Evolutionary conservation across 1,140 invertebrate genomes (phyloP).

Genomic region (Drosophila malerkotliana): DNA sequence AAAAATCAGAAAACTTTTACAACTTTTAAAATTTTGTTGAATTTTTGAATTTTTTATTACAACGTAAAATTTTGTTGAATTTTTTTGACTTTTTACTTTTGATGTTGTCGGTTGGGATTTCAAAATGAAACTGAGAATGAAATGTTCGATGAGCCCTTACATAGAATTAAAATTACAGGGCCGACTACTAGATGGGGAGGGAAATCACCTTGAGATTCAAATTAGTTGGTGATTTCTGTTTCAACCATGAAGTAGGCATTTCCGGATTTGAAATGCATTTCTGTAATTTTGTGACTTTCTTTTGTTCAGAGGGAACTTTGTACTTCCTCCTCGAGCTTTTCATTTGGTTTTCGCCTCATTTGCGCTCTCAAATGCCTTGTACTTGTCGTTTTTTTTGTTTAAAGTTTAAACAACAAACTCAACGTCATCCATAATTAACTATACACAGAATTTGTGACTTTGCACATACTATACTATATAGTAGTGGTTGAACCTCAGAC

Average conservation of each 20-base stretch:
- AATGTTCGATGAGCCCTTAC: not conserved
- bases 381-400: constrained; percentile 16
- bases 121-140: not conserved
- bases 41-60: not conserved
- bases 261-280: constrained; percentile 46
- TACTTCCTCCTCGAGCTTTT: constrained; percentile 40
- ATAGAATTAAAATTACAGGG: not conserved
- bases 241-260: not conserved
- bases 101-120: not conserved
- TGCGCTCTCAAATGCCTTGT: constrained; percentile 45
- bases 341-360: constrained; percentile 44
- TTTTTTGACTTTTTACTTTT: not conserved
- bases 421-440: constrained; percentile 73
- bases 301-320: constrained; percentile 37
- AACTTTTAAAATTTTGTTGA: too few species aligned
- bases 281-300: constrained; percentile 40
- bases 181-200: not conserved
- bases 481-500: constrained; percentile 18
- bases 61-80: not conserved
- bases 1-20: too few species aligned
- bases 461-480: too few species aligned
- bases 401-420: constrained; percentile 19
- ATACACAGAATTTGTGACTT: constrained; percentile 17
- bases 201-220: not conserved
- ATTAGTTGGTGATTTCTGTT: not conserved